A percentile compares a stretch with the other conserved stretches of the same genome.
Evolutionary conservation across 1,140 invertebrate genomes (phyloP).

Genomic region (Neotoxoptera formosana): DNA sequence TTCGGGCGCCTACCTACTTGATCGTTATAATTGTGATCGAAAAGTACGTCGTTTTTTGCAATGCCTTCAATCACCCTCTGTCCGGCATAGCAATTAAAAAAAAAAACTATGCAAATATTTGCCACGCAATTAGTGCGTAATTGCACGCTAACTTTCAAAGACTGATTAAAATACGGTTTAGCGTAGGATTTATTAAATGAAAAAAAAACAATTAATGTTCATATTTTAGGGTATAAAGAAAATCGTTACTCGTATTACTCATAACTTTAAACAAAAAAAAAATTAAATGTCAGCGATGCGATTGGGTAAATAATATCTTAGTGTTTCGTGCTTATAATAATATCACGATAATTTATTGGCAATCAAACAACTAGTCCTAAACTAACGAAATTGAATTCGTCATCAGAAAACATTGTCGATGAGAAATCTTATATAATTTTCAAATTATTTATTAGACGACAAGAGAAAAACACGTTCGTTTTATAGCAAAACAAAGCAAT

Average conservation of each 20-base stretch:
- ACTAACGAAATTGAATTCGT: background rate
- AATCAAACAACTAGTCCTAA: background rate
- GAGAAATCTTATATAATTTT: background rate
- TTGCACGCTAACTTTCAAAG: background rate
- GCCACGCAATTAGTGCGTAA: background rate
- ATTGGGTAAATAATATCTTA: background rate
- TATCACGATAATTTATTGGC: background rate
- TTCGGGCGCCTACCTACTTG: background rate
- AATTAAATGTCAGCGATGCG: background rate
- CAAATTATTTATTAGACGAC: background rate
- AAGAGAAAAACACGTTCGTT: background rate
- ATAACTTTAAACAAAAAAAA: background rate
- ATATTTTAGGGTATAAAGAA: background rate
- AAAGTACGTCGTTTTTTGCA: background rate
- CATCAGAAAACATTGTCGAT: background rate
- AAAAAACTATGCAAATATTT: background rate
- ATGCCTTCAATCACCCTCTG: background rate
- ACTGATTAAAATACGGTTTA: background rate
- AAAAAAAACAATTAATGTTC: background rate
- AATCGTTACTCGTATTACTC: background rate
- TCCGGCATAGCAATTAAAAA: background rate
- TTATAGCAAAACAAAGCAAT: background rate
- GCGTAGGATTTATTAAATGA: background rate
- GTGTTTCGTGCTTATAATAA: background rate
- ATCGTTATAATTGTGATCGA: background rate